Evolutionary conservation across 2,888 invertebrate species (phyloP).

Genomic region (Xestoiulus laeticollis): DNA sequence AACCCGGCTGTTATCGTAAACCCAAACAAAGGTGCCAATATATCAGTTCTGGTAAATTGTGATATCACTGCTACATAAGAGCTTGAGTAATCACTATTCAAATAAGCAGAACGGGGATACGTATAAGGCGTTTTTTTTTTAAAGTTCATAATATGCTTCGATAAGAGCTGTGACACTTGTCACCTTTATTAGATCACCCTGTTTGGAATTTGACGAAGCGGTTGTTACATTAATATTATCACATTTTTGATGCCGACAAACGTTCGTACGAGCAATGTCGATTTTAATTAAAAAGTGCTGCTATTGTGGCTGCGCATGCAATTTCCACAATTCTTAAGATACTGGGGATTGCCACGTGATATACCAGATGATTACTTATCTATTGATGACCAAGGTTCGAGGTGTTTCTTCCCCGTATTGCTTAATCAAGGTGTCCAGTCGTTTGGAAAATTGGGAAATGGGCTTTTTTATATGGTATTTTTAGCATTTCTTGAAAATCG

Average conservation of each 20-base stretch:
- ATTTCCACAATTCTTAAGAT: neutral
- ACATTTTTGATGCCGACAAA: neutral
- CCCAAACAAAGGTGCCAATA: neutral
- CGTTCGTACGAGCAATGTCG: neutral
- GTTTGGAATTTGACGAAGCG: neutral
- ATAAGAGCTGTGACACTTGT: neutral
- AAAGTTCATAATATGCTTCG: neutral
- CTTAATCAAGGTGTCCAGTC: no score
- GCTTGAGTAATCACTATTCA: slow-evolving; percentile 22
- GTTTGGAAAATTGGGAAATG: no score
- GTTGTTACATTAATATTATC: neutral
- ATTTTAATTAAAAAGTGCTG: neutral
- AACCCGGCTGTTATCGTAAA: neutral
- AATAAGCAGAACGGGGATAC: neutral
- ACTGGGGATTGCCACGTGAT: neutral
- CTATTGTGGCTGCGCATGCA: neutral
- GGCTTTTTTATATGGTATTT: no score
- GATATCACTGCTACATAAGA: slow-evolving; percentile 6
- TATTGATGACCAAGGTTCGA: no score
- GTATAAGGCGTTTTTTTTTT: neutral
- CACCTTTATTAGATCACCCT: neutral
- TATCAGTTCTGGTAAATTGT: neutral
- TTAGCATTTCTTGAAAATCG: no score
- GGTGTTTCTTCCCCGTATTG: no score
- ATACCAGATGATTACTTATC: no score